Base-by-base conservation (phyloP, 2,888 invertebrate genomes). In the Sisyra terminalis region DNA sequence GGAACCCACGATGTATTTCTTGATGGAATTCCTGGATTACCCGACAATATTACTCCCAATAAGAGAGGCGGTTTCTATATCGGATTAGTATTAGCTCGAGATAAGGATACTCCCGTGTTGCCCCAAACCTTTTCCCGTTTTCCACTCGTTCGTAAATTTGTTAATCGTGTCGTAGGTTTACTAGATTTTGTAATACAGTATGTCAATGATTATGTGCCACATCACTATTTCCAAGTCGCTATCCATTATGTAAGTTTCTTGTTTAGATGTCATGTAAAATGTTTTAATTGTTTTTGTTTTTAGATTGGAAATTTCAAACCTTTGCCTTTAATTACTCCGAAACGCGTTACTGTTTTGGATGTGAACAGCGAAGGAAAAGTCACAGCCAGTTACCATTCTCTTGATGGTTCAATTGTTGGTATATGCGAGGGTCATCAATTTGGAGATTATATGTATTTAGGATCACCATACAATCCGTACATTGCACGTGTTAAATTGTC, bases 1-100 rank as follows among this genome's bases (percentile, higher is more conserved):
- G 92, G 90, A n/a, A 66, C 73, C 48, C 62, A 68, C 3, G 90
- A 92, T 57, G 65, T 84, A 2, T 89, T 94, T 54, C 64, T 79
- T 3, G 81, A 88, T 51, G 84, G 85, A 31, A 63, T 89, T 46
- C 87, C 88, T 55, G 88, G 74, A 41, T 46, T 70, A 9, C 80
- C 82, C 0, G 86, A 86, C 61, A 85, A 83, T 51, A 36, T 72
- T 11, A 55, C 57, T 35, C 46, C 52, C 1, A 60, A 61, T 47
- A 60, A 79, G 47, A 68, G 71, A 13, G 79, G 77, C 3, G 83
- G 84, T 14, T 63, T 82, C 49, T 67, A 82, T 49, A 71, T 80
- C 2, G 67, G 72, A 2, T 55, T 86, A 9, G 63, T 78, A 46
- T 45, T 60, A 0, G 58, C 68, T 2, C 60, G 57, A 44, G 76